Evolutionary conservation across 2,888 invertebrate genomes (phyloP).

Genomic region (Pedicia rivosa): DNA sequence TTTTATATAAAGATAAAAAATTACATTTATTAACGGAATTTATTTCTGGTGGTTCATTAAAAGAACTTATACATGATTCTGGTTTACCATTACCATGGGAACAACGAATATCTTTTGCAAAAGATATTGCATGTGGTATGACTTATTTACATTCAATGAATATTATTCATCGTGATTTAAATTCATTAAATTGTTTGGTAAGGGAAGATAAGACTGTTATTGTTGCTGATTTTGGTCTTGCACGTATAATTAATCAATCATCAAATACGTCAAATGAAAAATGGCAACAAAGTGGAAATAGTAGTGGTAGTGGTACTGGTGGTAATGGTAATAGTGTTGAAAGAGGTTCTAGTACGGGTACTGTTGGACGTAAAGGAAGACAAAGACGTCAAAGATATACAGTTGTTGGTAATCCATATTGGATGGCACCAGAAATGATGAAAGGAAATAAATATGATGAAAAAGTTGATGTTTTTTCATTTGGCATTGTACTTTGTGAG

Average conservation of each 20-base stretch:
- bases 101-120: conserved; percentile 67
- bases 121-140: conserved; percentile 87
- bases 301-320: conserved; percentile 23
- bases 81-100: conserved; percentile 58
- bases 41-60: conserved; percentile 80
- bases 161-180: conserved; percentile 88
- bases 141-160: conserved; percentile 88
- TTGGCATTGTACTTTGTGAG: conserved; percentile 90
- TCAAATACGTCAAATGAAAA: conserved; percentile 28
- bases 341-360: conserved; percentile 29
- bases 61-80: conserved; percentile 65
- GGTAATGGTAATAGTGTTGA: conserved; percentile 12
- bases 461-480: conserved; percentile 91
- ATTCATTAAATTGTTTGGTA: conserved; percentile 89
- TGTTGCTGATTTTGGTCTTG: conserved; percentile 90
- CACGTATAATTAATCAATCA: conserved; percentile 49
- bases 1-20: conserved; percentile 81
- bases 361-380: conserved; percentile 38
- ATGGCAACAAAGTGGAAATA: conserved; percentile 23
- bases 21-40: conserved; percentile 86
- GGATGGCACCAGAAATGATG: conserved; percentile 99
- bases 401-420: conserved; percentile 92
- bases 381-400: conserved; percentile 79
- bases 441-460: conserved; percentile 91
- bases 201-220: conserved; percentile 82